phyloP scores from a whole-genome alignment of 2,797 vertebrate species.

The Labroides dimidiatus region DNA sequence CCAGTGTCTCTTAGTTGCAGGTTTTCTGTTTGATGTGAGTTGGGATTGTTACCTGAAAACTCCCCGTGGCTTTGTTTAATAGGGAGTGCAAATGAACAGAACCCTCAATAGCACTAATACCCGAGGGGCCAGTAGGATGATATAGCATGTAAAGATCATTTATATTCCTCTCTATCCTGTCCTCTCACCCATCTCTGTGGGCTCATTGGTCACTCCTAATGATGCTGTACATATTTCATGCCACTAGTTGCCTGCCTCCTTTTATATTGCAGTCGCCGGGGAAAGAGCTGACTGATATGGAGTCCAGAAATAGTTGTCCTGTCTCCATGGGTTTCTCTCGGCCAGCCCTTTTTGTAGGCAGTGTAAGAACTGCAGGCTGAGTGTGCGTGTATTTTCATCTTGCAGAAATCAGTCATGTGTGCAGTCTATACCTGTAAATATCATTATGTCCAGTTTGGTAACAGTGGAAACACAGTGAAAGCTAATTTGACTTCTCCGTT shows the following conservation, averaged over 20 bases:
- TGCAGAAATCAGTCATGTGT: constrained; percentile 1
- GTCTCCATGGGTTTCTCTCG: constrained; percentile 56
- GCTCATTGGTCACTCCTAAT: constrained; percentile 52
- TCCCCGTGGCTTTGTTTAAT: neutral
- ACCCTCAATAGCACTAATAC: neutral
- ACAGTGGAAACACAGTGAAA: constrained; percentile 2
- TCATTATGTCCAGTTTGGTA: neutral
- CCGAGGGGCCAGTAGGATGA: constrained; percentile 6
- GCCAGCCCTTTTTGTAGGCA: constrained; percentile 32
- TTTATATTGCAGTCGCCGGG: constrained; percentile 58
- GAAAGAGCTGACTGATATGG: constrained; percentile 44
- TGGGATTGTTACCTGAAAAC: neutral
- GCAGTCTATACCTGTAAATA: constrained; percentile 19
- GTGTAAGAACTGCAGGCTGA: constrained; percentile 22
- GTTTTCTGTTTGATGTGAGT: neutral
- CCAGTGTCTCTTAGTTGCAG: neutral
- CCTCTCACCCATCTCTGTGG: neutral
- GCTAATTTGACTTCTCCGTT: constrained; percentile 25
- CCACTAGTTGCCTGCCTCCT: constrained; percentile 53
- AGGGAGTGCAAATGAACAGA: neutral
- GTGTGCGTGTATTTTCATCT: constrained; percentile 5
- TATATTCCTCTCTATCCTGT: neutral
- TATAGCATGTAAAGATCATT: constrained; percentile 16
- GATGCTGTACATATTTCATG: constrained; percentile 69
- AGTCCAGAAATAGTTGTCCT: constrained; percentile 65